These are phyloP conservation scores for Holothuria leucospilota DNA, from an alignment of 53 echinoderm and acorn worm genomes.

Conservation along the genomic window DNA sequence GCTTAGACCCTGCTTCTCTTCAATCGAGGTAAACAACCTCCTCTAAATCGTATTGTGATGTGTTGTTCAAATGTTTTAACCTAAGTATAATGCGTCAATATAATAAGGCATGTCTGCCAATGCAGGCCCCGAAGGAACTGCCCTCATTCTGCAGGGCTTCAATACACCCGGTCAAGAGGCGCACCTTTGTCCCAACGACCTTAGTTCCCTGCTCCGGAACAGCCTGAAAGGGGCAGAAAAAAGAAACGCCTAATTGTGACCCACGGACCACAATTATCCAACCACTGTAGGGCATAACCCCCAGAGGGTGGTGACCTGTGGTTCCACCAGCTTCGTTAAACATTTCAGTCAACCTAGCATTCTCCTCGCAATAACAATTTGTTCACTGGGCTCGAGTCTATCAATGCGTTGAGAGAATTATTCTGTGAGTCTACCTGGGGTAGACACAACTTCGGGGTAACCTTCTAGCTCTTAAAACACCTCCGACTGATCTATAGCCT, in stretches of 20 bases:
- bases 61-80: too few species aligned
- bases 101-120: too few species aligned
- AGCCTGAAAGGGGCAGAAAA: not conserved
- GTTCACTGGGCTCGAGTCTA: constrained; percentile 11
- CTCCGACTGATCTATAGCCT: constrained; percentile 19
- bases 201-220: not conserved
- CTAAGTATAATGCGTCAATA: too few species aligned
- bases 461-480: not conserved
- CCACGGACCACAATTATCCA: constrained; percentile 23
- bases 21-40: too few species aligned
- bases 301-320: too few species aligned
- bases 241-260: not conserved
- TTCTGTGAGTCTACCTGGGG: constrained; percentile 6
- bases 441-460: not conserved
- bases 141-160: too few species aligned
- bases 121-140: too few species aligned
- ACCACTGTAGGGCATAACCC: not conserved
- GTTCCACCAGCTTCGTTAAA: too few species aligned
- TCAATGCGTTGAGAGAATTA: not conserved
- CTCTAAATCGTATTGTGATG: too few species aligned
- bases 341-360: not conserved
- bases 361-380: not conserved
- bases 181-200: not conserved
- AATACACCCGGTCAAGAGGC: not conserved
- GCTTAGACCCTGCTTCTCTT: too few species aligned